Evolutionary conservation across 2,797 vertebrate genomes (phyloP), one percentile per base, ranked within the genome.

Genomic region (Antennarius maculatus): DNA sequence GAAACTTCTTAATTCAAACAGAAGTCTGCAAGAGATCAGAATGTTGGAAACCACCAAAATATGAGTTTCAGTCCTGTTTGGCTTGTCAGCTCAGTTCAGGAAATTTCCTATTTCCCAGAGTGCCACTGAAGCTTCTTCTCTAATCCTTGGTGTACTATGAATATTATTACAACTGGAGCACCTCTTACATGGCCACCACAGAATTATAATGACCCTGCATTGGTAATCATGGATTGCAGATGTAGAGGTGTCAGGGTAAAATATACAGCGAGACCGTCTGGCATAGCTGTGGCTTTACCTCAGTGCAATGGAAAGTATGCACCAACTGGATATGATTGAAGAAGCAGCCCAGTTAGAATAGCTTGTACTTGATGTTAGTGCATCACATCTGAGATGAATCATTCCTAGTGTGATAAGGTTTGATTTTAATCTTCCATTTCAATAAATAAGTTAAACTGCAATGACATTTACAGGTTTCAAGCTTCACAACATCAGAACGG

Each of bases 161-260:
- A 65, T 16, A 63, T 66, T 54, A 45, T 59, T 64, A 43, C 43
- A 68, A 46, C 14, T 14, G 34, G 15, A 56, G 37, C 6, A 2
- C 6, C 42, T 43, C 0, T n/a, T 37, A 59, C 0, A 3, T 54
- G 31, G 37, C 45, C 51, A 50, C 14, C 28, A 13, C 18, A 16
- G 59, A 49, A 41, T 52, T 51, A 0, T 45, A 61, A 65, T 28
- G 43, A 16, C 27, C 61, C 69, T 75, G 60, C 60, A 63, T 69
- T 75, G 71, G 63, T 47, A 62, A 75, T 14, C 42, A 43, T 43
- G 42, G 13, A 43, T 6, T 43, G 13, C 42, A 43, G 42, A 43
- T 4, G 5, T 6, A 43, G 42, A 43, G 13, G 14, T 15, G 13
- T 41, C 39, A 13, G 6, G 13, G 42, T 43, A 43, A 43, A 43